Conservation (phyloP, 2,113 vertebrate species). For the Pogona vitticeps region DNA sequence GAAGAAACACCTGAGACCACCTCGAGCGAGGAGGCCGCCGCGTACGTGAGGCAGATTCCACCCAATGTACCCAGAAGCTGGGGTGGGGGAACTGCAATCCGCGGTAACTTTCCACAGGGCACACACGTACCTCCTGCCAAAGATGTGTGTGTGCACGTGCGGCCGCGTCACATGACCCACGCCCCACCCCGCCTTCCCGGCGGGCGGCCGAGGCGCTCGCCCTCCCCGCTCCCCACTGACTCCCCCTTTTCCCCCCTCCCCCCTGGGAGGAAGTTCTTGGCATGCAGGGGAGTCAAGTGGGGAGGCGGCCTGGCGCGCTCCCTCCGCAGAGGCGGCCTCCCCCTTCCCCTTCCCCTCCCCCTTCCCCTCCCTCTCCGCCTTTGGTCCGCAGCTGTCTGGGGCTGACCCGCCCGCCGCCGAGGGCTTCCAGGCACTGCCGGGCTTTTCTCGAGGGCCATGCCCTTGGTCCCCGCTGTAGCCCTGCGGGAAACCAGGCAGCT, state of each 20-base stretch:
- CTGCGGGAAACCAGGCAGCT: background rate
- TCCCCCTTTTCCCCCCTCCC: no score
- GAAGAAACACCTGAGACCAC: background rate
- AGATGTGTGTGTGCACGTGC: background rate
- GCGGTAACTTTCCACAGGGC: background rate
- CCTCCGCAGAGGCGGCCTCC: background rate
- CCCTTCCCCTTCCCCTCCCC: no score
- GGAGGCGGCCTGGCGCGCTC: background rate
- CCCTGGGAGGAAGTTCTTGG: background rate
- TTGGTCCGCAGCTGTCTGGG: no score
- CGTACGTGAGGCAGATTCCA: background rate
- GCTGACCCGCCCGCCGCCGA: no score
- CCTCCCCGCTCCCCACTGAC: no score
- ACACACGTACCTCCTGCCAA: background rate
- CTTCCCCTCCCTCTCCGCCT: no score
- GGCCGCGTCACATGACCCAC: background rate
- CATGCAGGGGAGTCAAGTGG: background rate
- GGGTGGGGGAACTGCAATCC: no score
- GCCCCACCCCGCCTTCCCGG: no score
- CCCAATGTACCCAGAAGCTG: background rate
- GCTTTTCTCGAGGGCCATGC: background rate
- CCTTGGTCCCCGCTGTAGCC: background rate
- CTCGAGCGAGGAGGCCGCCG: no score
- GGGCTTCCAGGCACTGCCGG: no score
- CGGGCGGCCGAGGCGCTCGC: no score